phyloP scores from a whole-genome alignment of 1,140 invertebrate species.

The Bombus huntii region DNA sequence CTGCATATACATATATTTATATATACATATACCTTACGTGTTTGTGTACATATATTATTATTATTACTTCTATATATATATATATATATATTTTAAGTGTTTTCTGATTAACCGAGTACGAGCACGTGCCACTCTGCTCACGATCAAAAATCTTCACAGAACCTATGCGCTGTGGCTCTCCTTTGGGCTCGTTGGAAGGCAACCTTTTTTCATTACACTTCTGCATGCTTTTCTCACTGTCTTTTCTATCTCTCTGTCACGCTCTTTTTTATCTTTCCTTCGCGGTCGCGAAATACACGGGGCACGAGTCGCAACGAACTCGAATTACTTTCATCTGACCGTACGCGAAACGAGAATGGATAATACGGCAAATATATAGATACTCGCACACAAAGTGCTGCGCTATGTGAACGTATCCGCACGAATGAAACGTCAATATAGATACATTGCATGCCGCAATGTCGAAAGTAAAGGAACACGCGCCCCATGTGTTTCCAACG shows the following conservation, averaged over 20 bases:
- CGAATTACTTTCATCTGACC: not conserved
- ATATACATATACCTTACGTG: conserved; percentile 41
- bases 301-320: not conserved
- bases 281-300: conserved; percentile 27
- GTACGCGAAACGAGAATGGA: not conserved
- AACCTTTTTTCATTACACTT: conserved; percentile 71
- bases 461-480: not conserved
- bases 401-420: too few species aligned
- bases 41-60: conserved; percentile 61
- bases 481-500: conserved; percentile 15
- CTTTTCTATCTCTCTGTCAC: conserved; percentile 55
- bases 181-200: conserved; percentile 69
- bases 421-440: not conserved
- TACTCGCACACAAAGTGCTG: not conserved
- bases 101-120: conserved; percentile 65
- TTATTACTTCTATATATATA: conserved; percentile 58
- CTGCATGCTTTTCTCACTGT: conserved; percentile 70
- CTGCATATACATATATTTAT: conserved; percentile 33
- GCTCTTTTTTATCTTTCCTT: conserved; percentile 63
- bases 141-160: conserved; percentile 66
- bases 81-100: conserved; percentile 56
- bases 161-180: conserved; percentile 68
- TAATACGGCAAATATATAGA: not conserved
- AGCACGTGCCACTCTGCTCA: conserved; percentile 75
- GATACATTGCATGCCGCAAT: not conserved